Base-by-base conservation (phyloP, 2,797 vertebrate genomes). In the Chelmon rostratus region DNA sequence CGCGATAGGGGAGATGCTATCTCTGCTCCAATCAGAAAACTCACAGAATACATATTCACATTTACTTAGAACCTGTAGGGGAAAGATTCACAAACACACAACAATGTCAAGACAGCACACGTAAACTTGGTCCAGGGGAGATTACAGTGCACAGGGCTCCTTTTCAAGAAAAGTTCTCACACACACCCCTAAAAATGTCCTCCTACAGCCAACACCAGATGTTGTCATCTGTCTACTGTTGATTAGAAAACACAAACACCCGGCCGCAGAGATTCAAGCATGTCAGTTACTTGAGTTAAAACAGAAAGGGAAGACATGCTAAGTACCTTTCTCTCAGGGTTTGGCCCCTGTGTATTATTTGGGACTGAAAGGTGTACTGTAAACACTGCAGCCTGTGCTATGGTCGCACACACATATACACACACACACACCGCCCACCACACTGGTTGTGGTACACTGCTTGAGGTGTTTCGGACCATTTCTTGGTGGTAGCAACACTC, bases 381-480 rank as follows among this genome's bases (percentile, higher is more conserved):
- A 90, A 90, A 86, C 82, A 85, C 73, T 85, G 61, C 65, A 63
- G 65, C 56, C 68, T 56, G n/a, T 64, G 67, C 59, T 81, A 81
- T 31, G 70, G 74, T 44, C 63, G 61, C 79, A 82, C 25, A 73
- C 58, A 38, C 76, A 42, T 61, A 72, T 78, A 54, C 68, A 64
- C 76, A 44, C 59, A 72, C 78, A 54, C 66, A 56, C 71, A 67
- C 71, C 69, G 49, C 81, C 64, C 82, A 81, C 80, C 65, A 72
- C 62, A 65, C 73, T 84, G 88, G 63, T 65, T 82, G 74, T 72
- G 88, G 77, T 62, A 46, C 76, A 75, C 46, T 70, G 54, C 74
- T 59, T 81, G 82, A 89, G 83, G 86, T 77, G 88, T 93, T 92
- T 86, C 63, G 58, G 82, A 68, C 84, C 92, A 94, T 94, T 94